phyloP scores from a whole-genome alignment of 2,888 invertebrate genomes.

The Monopis laevigella region DNA sequence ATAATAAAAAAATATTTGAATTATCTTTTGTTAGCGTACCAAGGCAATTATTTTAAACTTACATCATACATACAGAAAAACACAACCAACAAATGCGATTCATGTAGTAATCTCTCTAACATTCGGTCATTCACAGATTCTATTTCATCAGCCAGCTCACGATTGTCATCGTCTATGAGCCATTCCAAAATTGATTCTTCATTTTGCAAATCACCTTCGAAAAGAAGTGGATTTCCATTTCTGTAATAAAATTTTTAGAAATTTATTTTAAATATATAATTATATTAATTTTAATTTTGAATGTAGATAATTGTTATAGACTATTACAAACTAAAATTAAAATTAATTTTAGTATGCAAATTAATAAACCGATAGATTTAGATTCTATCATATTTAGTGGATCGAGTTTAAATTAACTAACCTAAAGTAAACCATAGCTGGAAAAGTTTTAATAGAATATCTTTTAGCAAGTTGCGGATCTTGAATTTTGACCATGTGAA shows the following conservation, averaged over 20 bases:
- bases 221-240: conserved; percentile 88
- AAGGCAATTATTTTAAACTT: background rate
- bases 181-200: conserved; percentile 92
- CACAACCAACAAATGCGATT: conserved; percentile 88
- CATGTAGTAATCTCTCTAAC: conserved; percentile 84
- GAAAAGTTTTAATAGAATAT: conserved; percentile 94
- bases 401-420: conserved; percentile 38
- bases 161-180: conserved; percentile 92
- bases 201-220: conserved; percentile 92
- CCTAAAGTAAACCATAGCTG: conserved; percentile 90
- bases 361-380: too few species aligned
- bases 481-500: conserved; percentile 92
- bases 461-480: conserved; percentile 91
- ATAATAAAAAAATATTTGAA: too few species aligned
- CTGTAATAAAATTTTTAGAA: conserved; percentile 51
- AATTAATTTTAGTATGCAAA: background rate
- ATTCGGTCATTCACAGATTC: conserved; percentile 92
- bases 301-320: background rate
- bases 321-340: too few species aligned
- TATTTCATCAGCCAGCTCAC: conserved; percentile 93
- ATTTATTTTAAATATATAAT: background rate
- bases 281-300: too few species aligned
- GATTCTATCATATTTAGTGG: background rate
- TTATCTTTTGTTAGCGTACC: too few species aligned
- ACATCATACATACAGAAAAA: conserved; percentile 80